A percentile compares a stretch with the other conserved stretches of the same genome.
phyloP scores from a whole-genome alignment of 2,888 invertebrate species.

The Pollenia labialis region DNA sequence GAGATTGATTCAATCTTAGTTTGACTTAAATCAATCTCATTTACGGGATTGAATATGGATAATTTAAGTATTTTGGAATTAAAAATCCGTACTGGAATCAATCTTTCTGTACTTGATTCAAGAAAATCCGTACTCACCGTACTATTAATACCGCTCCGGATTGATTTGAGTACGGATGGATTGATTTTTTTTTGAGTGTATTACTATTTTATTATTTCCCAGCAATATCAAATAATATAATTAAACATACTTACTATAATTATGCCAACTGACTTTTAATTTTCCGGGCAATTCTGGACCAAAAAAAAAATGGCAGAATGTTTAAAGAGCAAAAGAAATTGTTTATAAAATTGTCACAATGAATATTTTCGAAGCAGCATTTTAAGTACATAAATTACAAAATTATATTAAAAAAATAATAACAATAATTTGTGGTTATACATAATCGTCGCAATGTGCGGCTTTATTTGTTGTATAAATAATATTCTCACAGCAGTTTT shows the following conservation, averaged over 20 bases:
- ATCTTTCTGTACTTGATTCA: too few relatives aligned
- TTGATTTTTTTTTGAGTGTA: too few relatives aligned
- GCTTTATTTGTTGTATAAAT: conserved; percentile 67
- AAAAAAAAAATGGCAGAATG: background rate
- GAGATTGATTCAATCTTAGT: too few relatives aligned
- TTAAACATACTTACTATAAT: conserved; percentile 3
- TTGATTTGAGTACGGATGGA: too few relatives aligned
- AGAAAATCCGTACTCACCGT: too few relatives aligned
- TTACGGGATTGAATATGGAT: too few relatives aligned
- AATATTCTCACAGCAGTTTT: conserved; percentile 37
- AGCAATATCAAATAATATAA: conserved; percentile 38
- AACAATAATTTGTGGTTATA: conserved; percentile 70
- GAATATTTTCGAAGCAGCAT: conserved; percentile 23
- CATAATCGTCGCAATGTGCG: conserved; percentile 72
- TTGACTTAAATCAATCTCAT: too few relatives aligned
- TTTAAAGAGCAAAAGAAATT: background rate
- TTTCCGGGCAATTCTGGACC: conserved; percentile 25
- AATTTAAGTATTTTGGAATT: too few relatives aligned
- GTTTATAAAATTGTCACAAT: background rate
- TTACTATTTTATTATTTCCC: background rate
- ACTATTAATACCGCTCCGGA: too few relatives aligned
- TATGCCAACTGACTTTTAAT: background rate
- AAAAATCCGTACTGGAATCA: too few relatives aligned
- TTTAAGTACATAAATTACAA: conserved; percentile 68
- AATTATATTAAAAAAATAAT: conserved; percentile 11